Evolutionary conservation across 2,113 vertebrate species (phyloP).

Genomic region (Hyla sarda): DNA sequence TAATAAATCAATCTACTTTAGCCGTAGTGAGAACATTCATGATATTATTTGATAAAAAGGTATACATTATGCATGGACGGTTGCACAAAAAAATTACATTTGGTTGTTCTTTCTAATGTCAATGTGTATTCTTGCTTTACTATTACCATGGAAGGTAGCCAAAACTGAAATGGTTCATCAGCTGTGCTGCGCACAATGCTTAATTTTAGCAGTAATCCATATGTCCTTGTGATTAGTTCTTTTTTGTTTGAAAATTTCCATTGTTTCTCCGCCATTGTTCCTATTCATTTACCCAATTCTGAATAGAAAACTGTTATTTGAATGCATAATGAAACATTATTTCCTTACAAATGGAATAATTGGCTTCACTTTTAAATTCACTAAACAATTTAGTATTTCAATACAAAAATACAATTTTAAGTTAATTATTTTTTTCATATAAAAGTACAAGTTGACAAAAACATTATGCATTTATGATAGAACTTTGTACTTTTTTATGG

Average conservation of each 20-base stretch:
- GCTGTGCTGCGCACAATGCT: constrained; percentile 38
- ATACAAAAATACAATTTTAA: constrained; percentile 6
- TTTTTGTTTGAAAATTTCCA: constrained; percentile 53
- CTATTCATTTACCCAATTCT: constrained; percentile 22
- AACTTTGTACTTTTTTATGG: background rate
- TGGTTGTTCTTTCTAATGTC: constrained; percentile 47
- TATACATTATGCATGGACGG: constrained; percentile 32
- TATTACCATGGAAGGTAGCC: constrained; percentile 45
- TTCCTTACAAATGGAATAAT: constrained; percentile 15
- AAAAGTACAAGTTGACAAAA: background rate
- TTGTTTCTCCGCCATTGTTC: constrained; percentile 36
- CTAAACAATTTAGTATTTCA: constrained; percentile 1
- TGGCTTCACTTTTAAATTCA: constrained; percentile 6
- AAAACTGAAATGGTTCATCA: constrained; percentile 53
- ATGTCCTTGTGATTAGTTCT: constrained; percentile 46
- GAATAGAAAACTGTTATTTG: constrained; percentile 16
- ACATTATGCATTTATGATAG: background rate
- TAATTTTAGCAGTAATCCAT: constrained; percentile 58
- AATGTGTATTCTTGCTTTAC: constrained; percentile 46
- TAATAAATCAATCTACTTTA: background rate
- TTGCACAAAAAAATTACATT: constrained; percentile 25
- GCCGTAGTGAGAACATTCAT: background rate
- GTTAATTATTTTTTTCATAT: background rate
- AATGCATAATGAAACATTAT: constrained; percentile 36
- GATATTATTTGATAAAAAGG: constrained; percentile 23